A percentile compares a stretch with the other conserved stretches of the same genome.
phyloP scores from a whole-genome alignment of 2,113 vertebrate genomes.

The Uria aalge region DNA sequence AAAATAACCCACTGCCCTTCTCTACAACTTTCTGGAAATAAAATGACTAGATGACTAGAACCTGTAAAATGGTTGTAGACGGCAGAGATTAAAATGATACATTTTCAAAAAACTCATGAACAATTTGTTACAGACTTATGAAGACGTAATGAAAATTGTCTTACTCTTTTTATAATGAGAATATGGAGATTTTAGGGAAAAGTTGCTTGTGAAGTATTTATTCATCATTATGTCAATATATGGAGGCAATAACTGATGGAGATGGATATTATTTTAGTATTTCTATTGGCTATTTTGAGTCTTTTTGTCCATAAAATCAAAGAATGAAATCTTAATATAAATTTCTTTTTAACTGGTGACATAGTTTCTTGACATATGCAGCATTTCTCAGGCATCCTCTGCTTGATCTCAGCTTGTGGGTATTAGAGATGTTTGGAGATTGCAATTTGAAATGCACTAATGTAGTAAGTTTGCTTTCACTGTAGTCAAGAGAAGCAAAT shows the following conservation, averaged over 20 bases:
- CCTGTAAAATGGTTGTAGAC: not conserved
- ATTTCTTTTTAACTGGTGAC: not conserved
- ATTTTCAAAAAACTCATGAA: not conserved
- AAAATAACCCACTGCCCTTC: not conserved
- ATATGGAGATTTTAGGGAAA: not conserved
- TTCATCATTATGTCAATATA: not conserved
- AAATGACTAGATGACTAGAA: not conserved
- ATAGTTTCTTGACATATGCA: not conserved
- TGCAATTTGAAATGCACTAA: not conserved
- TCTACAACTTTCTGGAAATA: not conserved
- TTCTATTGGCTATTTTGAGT: not conserved
- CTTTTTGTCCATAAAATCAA: not conserved
- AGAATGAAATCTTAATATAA: not conserved
- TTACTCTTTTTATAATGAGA: not conserved
- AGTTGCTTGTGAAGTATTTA: not conserved
- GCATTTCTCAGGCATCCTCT: not conserved
- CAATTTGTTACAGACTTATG: not conserved
- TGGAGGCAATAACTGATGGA: not conserved
- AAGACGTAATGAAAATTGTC: not conserved
- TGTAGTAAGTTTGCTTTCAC: not conserved
- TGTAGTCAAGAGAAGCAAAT: not conserved
- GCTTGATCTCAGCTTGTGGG: not conserved
- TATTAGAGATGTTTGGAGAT: not conserved
- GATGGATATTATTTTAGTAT: not conserved
- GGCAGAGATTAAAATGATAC: not conserved